These are phyloP conservation scores for Hephaestus fuliginosus DNA, from an alignment of 2,797 vertebrate genomes.

Conservation along the genomic window DNA sequence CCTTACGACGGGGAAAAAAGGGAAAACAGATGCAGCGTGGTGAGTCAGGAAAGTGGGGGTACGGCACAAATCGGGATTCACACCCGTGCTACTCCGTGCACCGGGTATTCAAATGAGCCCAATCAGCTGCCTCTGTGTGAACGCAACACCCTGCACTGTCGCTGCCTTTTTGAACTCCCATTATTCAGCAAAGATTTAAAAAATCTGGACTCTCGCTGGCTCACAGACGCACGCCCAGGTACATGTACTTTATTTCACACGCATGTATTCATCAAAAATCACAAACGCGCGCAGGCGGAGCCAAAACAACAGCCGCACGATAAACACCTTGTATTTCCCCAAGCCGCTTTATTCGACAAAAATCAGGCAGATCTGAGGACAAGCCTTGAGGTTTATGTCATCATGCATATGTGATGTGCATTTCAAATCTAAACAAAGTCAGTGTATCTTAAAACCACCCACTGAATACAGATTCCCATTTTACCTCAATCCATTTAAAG, in stretches of 20 bases:
- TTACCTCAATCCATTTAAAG: conserved; percentile 72
- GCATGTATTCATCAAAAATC: conserved; percentile 20
- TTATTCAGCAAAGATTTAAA: conserved; percentile 49
- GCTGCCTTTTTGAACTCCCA: conserved; percentile 29
- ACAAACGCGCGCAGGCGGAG: conserved; percentile 18
- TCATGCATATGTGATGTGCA: conserved; percentile 73
- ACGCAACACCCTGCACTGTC: conserved; percentile 32
- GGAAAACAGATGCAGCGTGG: not conserved
- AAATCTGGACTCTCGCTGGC: conserved; percentile 16
- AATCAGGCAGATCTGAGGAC: conserved; percentile 72
- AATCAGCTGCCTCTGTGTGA: conserved; percentile 42
- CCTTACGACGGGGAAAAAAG: not conserved
- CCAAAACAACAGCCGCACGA: conserved; percentile 54
- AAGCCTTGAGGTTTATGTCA: conserved; percentile 76
- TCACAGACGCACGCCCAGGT: not conserved
- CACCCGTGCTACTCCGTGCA: conserved; percentile 13
- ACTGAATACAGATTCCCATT: conserved; percentile 77
- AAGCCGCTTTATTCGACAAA: conserved; percentile 57
- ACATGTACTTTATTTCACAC: not conserved
- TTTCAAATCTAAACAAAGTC: conserved; percentile 80
- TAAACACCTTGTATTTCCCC: conserved; percentile 57
- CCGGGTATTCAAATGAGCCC: conserved; percentile 32
- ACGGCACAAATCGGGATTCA: conserved; percentile 28
- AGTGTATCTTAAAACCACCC: conserved; percentile 76
- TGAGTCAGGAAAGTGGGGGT: conserved; percentile 19